phyloP scores from a whole-genome alignment of 2,797 vertebrate species.

The Prunella strophiata region DNA sequence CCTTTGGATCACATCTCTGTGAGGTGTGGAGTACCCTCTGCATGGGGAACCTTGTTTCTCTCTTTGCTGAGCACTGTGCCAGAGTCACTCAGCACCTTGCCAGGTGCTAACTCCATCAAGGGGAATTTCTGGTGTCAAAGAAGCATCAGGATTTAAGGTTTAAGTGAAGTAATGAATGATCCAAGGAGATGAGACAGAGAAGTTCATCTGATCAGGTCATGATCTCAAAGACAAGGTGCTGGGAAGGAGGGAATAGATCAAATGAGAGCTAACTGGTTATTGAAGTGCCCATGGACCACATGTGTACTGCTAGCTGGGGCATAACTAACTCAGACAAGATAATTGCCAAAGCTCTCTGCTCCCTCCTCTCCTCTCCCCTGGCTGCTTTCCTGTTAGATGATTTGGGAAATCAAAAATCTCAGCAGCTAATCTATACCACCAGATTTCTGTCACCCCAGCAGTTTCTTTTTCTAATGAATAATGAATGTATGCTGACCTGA shows the following conservation, averaged over 20 bases:
- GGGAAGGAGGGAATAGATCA: neutral
- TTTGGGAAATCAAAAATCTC: conserved; percentile 47
- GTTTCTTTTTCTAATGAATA: conserved; percentile 53
- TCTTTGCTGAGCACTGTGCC: accelerated
- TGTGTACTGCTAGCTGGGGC: neutral
- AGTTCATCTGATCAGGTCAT: neutral
- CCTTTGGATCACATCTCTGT: neutral
- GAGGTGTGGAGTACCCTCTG: neutral
- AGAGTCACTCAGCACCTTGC: neutral
- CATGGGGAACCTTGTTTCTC: accelerated
- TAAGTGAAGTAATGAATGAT: neutral
- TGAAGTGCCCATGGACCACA: neutral
- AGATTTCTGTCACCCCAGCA: conserved; percentile 45
- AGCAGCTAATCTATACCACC: conserved; percentile 51
- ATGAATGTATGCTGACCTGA: conserved; percentile 31
- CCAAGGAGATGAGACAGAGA: neutral
- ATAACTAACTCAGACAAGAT: conserved; percentile 18
- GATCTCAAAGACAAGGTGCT: neutral
- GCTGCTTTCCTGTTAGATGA: neutral
- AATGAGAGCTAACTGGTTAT: neutral
- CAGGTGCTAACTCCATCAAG: neutral
- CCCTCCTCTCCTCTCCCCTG: neutral
- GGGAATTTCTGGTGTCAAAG: neutral
- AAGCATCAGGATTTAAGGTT: neutral
- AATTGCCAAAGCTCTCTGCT: neutral